Evolutionary conservation across 2,113 vertebrate genomes (phyloP), one percentile per base, ranked within the genome.

Genomic region (Centropus unirufus): DNA sequence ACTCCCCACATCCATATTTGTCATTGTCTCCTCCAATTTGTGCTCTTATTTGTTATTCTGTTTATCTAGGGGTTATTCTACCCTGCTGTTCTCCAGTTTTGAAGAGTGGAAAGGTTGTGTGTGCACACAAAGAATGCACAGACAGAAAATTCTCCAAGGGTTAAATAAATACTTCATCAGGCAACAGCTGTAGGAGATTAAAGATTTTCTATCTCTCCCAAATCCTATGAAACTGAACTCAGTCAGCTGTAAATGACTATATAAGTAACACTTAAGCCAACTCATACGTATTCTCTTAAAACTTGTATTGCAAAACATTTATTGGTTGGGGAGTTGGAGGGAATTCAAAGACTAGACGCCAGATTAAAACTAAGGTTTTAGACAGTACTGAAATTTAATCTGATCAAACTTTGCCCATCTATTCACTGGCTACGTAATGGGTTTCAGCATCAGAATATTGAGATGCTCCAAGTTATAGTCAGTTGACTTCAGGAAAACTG

Each of bases 281-380:
- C 61, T 96, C 64, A 78, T 78, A 78, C 0, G 1, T 93, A 85
- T 90, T 90, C 78, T 90, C 78, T 89, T 87, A 79, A 90, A 84
- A 96, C 49, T 83, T 88, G 58, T 83, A 93, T 74, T 90, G 55
- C 49, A 81, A 93, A 36, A 64, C 51, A 61, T 93, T 90, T 89
- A 36, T 88, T 92, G 59, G 63, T 79, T 77, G 55, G 27, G 69
- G 29, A 91, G 58, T 93, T 29, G 26, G 29, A 80, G 23, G 46
- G 83, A 93, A 94, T 90, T 88, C 83, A 69, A 87, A 92, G 75
- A 86, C 76, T 63, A 91, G 93, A 91, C 76, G 89, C 4, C 68
- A 96, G 76, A 92, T 95, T 74, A 93, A 62, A 95, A 83, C 16
- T 73, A 93, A 89, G 54, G 86, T 80, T 91, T 95, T 64, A 95